Evolutionary conservation across 2,113 vertebrate genomes (phyloP).

Genomic region (Lophochroa leadbeateri): DNA sequence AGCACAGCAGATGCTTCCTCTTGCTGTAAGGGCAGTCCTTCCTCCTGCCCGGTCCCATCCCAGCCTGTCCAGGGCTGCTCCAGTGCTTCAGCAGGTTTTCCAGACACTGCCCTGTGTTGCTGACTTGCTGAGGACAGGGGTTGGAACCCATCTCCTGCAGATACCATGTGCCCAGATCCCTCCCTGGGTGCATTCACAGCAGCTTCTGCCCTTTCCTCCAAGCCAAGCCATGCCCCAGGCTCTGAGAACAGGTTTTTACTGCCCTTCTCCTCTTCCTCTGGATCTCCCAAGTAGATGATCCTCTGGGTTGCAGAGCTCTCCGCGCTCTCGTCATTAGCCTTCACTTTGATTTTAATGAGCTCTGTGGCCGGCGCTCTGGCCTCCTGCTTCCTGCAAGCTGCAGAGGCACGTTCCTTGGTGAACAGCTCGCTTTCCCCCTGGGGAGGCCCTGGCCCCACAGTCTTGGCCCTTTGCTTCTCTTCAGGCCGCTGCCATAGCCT

Average conservation of each 20-base stretch:
- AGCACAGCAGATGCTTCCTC: not conserved
- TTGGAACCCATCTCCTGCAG: not conserved
- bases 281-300: constrained; percentile 72
- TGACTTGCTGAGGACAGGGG: not conserved
- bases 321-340: constrained; percentile 35
- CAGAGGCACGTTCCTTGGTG: constrained; percentile 7
- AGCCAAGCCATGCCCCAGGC: not conserved
- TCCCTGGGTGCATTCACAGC: not conserved
- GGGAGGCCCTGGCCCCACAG: not conserved
- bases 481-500: constrained; percentile 22
- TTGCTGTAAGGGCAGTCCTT: not conserved
- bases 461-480: not conserved
- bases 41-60: not conserved
- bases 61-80: not conserved
- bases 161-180: fast-evolving
- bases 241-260: not conserved
- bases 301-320: constrained; percentile 71
- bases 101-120: not conserved
- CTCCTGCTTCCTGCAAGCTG: constrained; percentile 51
- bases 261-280: constrained; percentile 60
- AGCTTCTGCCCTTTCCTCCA: not conserved
- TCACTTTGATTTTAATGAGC: constrained; percentile 59
- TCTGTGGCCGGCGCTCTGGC: constrained; percentile 41
- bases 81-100: not conserved
- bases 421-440: not conserved